phyloP scores from a whole-genome alignment of 2,797 vertebrate genomes.

The Synaphobranchus kaupii region DNA sequence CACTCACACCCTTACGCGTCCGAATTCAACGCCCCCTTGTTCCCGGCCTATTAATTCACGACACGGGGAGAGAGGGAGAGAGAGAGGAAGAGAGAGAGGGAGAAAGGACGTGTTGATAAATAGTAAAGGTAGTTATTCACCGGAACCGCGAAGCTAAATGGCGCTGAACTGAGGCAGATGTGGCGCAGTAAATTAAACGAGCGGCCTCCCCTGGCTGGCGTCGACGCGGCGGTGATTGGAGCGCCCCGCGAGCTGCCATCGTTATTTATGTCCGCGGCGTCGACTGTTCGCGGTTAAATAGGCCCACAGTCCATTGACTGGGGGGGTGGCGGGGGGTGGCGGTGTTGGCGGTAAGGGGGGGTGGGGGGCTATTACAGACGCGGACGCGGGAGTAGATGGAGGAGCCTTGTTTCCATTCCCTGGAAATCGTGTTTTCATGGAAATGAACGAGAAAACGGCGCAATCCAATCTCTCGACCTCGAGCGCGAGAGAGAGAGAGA shows the following conservation, averaged over 20 bases:
- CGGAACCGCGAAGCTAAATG: slow-evolving; percentile 71
- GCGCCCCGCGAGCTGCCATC: slow-evolving; percentile 71
- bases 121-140: slow-evolving; percentile 60
- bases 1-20: neutral
- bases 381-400: neutral
- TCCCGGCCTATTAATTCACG: slow-evolving; percentile 61
- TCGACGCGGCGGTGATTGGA: slow-evolving; percentile 77
- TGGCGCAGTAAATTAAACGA: slow-evolving; percentile 77
- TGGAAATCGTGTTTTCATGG: slow-evolving; percentile 14
- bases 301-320: slow-evolving; percentile 78
- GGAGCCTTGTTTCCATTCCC: slow-evolving; percentile 7
- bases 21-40: neutral
- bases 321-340: slow-evolving; percentile 47
- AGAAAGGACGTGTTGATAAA: slow-evolving; percentile 65
- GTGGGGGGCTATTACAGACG: neutral
- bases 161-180: slow-evolving; percentile 77
- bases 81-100: too few species aligned
- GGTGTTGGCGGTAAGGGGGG: slow-evolving; percentile 29
- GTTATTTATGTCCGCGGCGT: slow-evolving; percentile 73
- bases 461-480: neutral
- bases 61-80: slow-evolving; percentile 40
- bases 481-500: neutral
- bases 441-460: neutral
- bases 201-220: slow-evolving; percentile 74
- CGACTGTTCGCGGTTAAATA: slow-evolving; percentile 72